Evolutionary conservation across 2,113 vertebrate species (phyloP), one percentile per base, ranked within the genome.

Genomic region (Saguinus imperator): DNA sequence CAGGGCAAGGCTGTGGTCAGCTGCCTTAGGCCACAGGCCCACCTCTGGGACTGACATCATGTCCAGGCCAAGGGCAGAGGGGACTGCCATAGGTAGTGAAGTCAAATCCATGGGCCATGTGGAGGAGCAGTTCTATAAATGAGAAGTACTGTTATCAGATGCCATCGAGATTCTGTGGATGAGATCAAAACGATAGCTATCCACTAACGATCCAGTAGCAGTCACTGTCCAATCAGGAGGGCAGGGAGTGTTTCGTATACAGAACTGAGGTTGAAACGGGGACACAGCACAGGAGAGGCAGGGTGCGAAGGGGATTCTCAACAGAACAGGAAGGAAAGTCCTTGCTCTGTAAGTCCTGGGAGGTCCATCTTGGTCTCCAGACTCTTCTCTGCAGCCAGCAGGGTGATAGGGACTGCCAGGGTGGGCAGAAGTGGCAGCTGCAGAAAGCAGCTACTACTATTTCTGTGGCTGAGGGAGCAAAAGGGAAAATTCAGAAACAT

Each of bases 401-500:
- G 73, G 43, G n/a, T 6, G 20, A 32, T 1, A 35, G 13, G 3
- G 1, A 14, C n/a, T 8, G 11, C 14, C n/a, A 55, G 21, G 12
- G 25, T 72, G 35, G 73, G 18, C 43, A 43, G 40, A 77, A 11
- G 48, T 0, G 57, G 21, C 23, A 66, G 21, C 32, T 45, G 3
- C 10, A 23, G 32, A 73, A 6, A 43, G 52, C 10, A 50, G 43
- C 55, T n/a, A 2, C 50, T 64, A 64, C 27, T 32, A 1, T 37
- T 37, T 55, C 79, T 43, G 5, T 0, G 23, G 55, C 27, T 43
- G 66, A 86, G 92, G 43, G n/a, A 83, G 61, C 21, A 21, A 18
- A 27, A 6, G 45, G n/a, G 50, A 16, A 18, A 27, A 10, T 27
- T 45, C 11, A 68, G 86, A 45, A 82, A 50, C 35, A 14, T 2